These are phyloP conservation scores for Bovichtus variegatus DNA, from an alignment of 2,797 vertebrate species.

Conservation along the genomic window DNA sequence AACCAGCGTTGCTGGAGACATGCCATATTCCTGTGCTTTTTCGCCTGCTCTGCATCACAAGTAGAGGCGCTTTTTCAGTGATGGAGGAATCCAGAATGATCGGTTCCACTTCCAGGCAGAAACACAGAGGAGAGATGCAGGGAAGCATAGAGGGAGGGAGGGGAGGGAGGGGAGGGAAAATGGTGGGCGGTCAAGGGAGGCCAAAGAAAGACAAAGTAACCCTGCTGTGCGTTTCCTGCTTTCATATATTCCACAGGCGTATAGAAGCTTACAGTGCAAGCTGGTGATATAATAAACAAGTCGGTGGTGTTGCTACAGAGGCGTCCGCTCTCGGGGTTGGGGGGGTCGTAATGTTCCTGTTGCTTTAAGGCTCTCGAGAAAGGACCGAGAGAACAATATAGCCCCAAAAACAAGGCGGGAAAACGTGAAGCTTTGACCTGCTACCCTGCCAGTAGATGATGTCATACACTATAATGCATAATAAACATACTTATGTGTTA, in stretches of 20 bases:
- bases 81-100: conserved; percentile 64
- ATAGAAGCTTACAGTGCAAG: conserved; percentile 60
- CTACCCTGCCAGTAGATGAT: conserved; percentile 85
- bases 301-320: conserved; percentile 68
- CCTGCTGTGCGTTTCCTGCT: conserved; percentile 45
- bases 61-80: conserved; percentile 50
- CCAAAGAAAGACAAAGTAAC: conserved; percentile 35
- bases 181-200: conserved; percentile 21
- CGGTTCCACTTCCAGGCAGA: conserved; percentile 64
- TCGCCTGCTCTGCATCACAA: conserved; percentile 71
- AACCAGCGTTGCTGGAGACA: conserved; percentile 66
- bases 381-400: conserved; percentile 84
- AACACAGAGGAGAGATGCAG: conserved; percentile 48
- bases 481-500: no score
- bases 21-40: conserved; percentile 68
- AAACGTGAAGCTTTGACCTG: conserved; percentile 83
- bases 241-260: conserved; percentile 45
- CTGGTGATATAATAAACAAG: conserved; percentile 81
- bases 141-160: conserved; percentile 26
- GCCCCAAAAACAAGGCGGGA: conserved; percentile 85
- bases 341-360: conserved; percentile 83
- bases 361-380: conserved; percentile 83
- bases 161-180: conserved; percentile 3
- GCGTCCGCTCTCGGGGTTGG: conserved; percentile 81
- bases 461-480: no score